Evolutionary conservation across 2,888 invertebrate genomes (phyloP), one percentile per base, ranked within the genome.

Genomic region (Julus scandinavius): DNA sequence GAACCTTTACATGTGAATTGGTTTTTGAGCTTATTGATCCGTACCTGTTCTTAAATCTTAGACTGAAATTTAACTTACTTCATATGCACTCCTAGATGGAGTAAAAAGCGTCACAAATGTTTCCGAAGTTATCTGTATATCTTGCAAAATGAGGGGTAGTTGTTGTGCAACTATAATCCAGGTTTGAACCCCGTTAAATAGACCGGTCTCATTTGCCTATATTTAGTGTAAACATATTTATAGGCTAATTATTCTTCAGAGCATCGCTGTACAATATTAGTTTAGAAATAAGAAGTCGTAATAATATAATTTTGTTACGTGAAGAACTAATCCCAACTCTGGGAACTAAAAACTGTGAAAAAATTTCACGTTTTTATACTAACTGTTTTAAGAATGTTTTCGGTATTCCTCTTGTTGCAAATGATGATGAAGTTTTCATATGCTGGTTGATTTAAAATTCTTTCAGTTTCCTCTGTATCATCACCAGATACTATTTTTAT

Each of bases 81-180:
- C 41, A 20, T 85, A 7, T n/a, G 85, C 13, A 6, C 40, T 85
- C n/a, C 11, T 29, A 0, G n/a, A 85, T 85, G 85, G 49, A n/a
- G n/a, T 41, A 3, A 85, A 20, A 85, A 85, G n/a, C 41, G 85
- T 72, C 72, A 72, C 72, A 72, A 72, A 72, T 72, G 72, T 72
- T 72, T 72, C 29, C 29, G 72, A 7, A 29, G 29, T 5, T 72
- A 72, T 72, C 29, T 29, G 72, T 72, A 72, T 72, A 29, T 20
- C 9, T 1, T 72, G 6, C 2, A 72, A 72, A 29, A 72, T 9
- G 29, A 11, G 72, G 5, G 72, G 72, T 29, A 72, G 7, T 72
- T 72, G 72, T 11, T 72, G 72, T 1, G 72, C 72, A 72, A 72
- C 72, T 29, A 72, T 72, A 29, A 72, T 72, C 72, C 72, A 72